Evolutionary conservation across 2,113 vertebrate genomes (phyloP).

Genomic region (Marmota monax): DNA sequence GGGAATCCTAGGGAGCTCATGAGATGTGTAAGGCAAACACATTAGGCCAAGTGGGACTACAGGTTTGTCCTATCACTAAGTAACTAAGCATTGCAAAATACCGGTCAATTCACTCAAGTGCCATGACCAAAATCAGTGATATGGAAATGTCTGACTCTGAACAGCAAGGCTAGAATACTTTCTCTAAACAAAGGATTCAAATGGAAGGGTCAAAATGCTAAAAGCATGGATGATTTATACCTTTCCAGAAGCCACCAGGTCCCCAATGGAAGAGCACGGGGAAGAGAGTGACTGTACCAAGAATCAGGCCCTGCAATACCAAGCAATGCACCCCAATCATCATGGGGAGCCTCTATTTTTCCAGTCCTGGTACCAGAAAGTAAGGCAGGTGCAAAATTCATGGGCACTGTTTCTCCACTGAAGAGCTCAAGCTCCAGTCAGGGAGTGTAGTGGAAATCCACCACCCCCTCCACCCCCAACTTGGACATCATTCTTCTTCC

Average conservation of each 20-base stretch:
- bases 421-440: neutral
- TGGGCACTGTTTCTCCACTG: neutral
- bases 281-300: too few species aligned
- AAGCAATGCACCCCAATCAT: neutral
- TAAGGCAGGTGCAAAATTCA: too few species aligned
- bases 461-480: too few species aligned
- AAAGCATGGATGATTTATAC: neutral
- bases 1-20: neutral
- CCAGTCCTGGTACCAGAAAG: neutral
- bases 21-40: neutral
- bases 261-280: neutral
- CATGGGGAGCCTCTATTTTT: neutral
- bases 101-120: neutral
- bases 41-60: neutral
- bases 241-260: neutral
- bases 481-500: neutral
- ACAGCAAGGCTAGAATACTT: neutral
- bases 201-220: neutral
- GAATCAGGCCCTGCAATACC: neutral
- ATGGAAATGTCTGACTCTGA: conserved; percentile 15
- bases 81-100: neutral
- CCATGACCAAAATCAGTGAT: neutral
- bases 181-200: neutral
- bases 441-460: too few species aligned
- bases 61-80: neutral